Evolutionary conservation across 2,797 vertebrate genomes (phyloP).

Genomic region (Urocyon cinereoargenteus): DNA sequence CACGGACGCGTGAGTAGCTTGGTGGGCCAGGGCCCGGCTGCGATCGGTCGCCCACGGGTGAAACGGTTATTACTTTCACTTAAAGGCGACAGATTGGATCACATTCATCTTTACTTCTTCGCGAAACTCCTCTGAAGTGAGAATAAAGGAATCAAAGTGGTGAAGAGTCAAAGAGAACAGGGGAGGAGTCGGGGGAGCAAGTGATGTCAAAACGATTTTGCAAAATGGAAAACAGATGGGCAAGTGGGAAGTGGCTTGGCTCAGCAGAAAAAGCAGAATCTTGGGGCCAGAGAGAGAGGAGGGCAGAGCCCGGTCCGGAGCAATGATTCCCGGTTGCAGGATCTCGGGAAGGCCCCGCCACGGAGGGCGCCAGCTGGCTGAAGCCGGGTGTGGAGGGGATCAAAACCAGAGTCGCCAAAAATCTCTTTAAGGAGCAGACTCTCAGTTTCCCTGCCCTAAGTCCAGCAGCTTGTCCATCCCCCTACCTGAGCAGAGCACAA

Average conservation of each 20-base stretch:
- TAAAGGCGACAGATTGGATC: neutral
- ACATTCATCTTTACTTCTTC: neutral
- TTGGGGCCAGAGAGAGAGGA: neutral
- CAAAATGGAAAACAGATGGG: constrained; percentile 51
- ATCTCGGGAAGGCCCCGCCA: neutral
- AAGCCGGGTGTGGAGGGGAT: neutral
- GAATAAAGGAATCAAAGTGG: constrained; percentile 25
- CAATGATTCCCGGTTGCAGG: neutral
- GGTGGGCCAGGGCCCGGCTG: neutral
- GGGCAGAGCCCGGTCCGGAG: neutral
- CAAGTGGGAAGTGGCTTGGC: neutral
- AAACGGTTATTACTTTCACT: neutral
- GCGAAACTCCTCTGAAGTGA: neutral
- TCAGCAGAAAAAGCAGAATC: neutral
- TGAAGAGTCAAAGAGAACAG: neutral
- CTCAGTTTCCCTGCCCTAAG: neutral
- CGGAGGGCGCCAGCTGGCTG: neutral
- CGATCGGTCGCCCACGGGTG: neutral
- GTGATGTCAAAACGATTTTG: neutral
- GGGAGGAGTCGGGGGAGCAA: neutral
- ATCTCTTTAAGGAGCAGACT: neutral
- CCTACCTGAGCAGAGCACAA: neutral
- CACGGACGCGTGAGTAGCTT: neutral
- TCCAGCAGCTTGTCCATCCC: neutral
- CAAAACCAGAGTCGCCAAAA: neutral